Evolutionary conservation across 2,888 invertebrate genomes (phyloP).

Genomic region (Nebria brevicollis): DNA sequence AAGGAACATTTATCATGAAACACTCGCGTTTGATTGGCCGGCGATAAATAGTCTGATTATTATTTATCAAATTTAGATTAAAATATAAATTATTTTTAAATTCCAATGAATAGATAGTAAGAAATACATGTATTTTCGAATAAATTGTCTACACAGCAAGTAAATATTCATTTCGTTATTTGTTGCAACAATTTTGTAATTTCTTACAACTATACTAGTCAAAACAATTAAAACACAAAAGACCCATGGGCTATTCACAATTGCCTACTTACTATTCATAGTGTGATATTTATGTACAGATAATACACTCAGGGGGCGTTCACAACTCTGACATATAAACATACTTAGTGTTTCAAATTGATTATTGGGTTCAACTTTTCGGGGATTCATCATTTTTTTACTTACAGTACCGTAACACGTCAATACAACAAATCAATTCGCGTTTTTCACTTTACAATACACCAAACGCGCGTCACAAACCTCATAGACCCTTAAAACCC

Average conservation of each 20-base stretch:
- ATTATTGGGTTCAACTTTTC: neutral
- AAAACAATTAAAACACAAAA: constrained; percentile 13
- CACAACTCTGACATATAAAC: constrained; percentile 43
- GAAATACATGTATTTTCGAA: neutral
- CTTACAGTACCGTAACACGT: neutral
- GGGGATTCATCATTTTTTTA: neutral
- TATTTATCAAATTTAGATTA: neutral
- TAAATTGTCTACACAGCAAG: neutral
- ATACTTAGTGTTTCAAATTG: constrained; percentile 33
- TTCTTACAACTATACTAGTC: neutral
- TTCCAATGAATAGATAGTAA: neutral
- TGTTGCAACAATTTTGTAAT: no score
- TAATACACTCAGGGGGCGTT: constrained; percentile 39
- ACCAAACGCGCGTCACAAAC: no score
- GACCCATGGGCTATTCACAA: constrained; percentile 37
- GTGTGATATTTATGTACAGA: constrained; percentile 45
- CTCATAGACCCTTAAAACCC: no score
- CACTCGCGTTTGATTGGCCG: neutral
- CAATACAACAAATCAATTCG: no score
- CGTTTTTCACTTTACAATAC: no score
- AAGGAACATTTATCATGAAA: neutral
- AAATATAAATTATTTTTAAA: neutral
- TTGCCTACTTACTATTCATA: constrained; percentile 46
- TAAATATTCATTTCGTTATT: neutral
- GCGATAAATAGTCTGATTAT: neutral